These are phyloP conservation scores for Masnerella sp. DNA, from an alignment of 2,888 invertebrate genomes.

Conservation along the genomic window DNA sequence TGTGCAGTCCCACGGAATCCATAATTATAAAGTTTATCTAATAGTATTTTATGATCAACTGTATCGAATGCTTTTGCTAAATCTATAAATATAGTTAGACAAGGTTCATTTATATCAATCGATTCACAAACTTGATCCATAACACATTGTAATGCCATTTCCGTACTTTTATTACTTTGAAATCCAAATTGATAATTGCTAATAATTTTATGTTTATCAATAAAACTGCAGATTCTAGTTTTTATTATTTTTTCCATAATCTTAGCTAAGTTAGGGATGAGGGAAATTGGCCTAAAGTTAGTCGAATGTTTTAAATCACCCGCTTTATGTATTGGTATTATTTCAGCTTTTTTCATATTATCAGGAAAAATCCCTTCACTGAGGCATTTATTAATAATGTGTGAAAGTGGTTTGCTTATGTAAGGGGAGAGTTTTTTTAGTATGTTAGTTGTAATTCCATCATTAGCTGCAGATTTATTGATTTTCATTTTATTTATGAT, in stretches of 20 bases:
- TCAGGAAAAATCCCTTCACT: background rate
- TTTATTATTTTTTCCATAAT: background rate
- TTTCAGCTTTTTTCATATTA: background rate
- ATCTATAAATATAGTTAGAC: conserved; percentile 4
- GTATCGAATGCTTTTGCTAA: conserved; percentile 3
- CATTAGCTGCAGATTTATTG: background rate
- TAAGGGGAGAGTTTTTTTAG: background rate
- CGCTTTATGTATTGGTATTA: background rate
- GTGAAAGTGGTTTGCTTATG: background rate
- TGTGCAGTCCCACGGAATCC: no score
- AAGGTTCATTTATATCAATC: background rate
- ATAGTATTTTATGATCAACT: conserved; percentile 5
- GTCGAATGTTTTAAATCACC: background rate
- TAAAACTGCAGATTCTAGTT: background rate
- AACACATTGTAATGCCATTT: background rate
- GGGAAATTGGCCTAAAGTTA: background rate
- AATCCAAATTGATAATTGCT: background rate
- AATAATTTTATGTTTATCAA: background rate
- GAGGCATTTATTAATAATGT: background rate
- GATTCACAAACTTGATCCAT: background rate
- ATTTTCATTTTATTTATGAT: background rate
- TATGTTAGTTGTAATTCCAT: background rate
- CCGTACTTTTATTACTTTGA: background rate
- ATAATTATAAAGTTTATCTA: background rate
- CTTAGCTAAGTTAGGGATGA: background rate